Base-by-base conservation (phyloP, 2,113 vertebrate genomes). In the Periophthalmodon schlosseri region DNA sequence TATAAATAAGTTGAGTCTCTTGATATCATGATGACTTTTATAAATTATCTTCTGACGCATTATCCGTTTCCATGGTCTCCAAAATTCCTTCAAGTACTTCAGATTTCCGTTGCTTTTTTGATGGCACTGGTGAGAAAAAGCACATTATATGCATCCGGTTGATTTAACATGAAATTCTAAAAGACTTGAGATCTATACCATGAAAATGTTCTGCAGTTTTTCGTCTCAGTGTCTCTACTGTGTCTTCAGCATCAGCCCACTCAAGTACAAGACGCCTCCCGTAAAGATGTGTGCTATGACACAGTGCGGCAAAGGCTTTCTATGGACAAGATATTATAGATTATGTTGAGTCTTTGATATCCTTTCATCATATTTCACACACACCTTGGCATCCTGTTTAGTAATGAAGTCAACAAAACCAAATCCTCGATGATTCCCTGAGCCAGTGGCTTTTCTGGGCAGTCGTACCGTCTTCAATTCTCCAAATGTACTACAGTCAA, bases 251-350 rank as follows among this genome's bases (percentile, higher is more conserved):
- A 63, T 98, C 96, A 0, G 98, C 98, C 97, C 97, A 99, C 84
- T 99, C 98, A 82, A 99, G 84, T 64, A 99, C 97, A 75, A 99
- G 93, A 75, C 97, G 93, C 54, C 97, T 95, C 61, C 97, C 97
- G 0, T 98, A 99, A 84, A 99, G 72, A 92, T 99, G 98, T 0
- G 98, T 99, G 90, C 97, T 99, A 91, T 99, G 97, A 87, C 98
- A 99, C 74, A 99, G 93, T 0, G 97, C 96, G 0, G 72, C 86
- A 91, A 99, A 99, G 0, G 98, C 98, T 95, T 95, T 97, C 97
- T 99, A 39, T 5, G 21, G 7, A 72, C 36, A 78, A 1, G 5
- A 39, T 20, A 34, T 16, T 16, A 34, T 16, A 34, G 60, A 18
- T 63, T 18, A 33, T 33, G 23, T 2, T 33, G 14, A 61, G 13